phyloP scores from a whole-genome alignment of 2,797 vertebrate genomes.

The Uromys caudimaculatus region DNA sequence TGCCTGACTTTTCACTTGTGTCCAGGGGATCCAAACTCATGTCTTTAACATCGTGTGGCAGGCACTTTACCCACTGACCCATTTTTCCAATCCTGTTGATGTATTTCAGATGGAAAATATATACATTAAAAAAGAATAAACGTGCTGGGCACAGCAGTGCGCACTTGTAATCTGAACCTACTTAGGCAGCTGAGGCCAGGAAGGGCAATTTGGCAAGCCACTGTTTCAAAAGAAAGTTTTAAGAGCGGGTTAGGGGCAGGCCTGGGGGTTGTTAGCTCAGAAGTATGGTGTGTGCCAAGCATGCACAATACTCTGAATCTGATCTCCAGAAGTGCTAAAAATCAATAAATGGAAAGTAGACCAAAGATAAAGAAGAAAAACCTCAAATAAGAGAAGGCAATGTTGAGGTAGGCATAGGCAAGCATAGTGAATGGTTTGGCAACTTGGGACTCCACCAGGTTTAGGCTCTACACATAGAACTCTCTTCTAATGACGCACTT shows the following conservation, averaged over 20 bases:
- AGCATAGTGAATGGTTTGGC: not conserved
- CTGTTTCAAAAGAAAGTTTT: not conserved
- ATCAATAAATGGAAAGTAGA: conserved; percentile 28
- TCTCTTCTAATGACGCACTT: not conserved
- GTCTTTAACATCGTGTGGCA: not conserved
- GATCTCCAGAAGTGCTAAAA: not conserved
- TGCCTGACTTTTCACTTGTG: not conserved
- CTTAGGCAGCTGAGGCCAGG: not conserved
- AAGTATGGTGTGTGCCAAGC: not conserved
- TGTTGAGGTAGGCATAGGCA: not conserved
- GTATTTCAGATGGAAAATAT: not conserved
- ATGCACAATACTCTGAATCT: not conserved
- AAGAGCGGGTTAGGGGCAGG: not conserved
- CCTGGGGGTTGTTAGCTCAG: not conserved
- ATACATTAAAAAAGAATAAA: conserved; percentile 29
- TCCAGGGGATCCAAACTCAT: not conserved
- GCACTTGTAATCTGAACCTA: not conserved
- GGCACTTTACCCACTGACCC: not conserved
- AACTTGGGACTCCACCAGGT: not conserved
- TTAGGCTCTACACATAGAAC: not conserved
- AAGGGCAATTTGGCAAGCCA: not conserved
- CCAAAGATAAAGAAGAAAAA: conserved; percentile 10
- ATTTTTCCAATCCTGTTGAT: not conserved
- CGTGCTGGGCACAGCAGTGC: too few relatives aligned
- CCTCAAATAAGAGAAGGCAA: not conserved